Evolutionary conservation across 2,797 vertebrate species (phyloP).

Genomic region (Todus mexicanus): DNA sequence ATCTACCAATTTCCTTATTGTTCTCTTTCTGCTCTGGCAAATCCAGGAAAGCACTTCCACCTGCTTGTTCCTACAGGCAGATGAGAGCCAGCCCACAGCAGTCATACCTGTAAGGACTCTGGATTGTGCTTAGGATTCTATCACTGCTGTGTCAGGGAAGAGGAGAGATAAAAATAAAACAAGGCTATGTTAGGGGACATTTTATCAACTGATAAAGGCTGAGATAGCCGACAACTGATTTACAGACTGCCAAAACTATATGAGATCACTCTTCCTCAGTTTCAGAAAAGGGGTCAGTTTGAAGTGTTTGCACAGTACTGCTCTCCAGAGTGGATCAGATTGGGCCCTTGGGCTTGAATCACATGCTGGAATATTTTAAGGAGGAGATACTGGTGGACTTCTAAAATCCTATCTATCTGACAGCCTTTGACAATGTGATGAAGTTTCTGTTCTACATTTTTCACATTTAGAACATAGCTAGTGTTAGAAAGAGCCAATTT

Average conservation of each 20-base stretch:
- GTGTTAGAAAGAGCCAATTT: not conserved
- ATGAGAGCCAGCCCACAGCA: not conserved
- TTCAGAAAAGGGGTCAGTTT: not conserved
- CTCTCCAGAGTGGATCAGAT: not conserved
- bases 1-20: not conserved
- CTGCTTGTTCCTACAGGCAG: not conserved
- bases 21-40: not conserved
- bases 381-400: not conserved
- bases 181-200: not conserved
- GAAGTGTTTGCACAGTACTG: not conserved
- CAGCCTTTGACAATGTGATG: not conserved
- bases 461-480: not conserved
- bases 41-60: not conserved
- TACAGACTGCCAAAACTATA: not conserved
- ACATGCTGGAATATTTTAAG: not conserved
- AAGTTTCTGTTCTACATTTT: conserved; percentile 3
- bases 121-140: not conserved
- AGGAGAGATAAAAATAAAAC: not conserved
- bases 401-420: not conserved
- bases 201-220: not conserved
- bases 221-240: not conserved
- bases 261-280: not conserved
- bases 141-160: not conserved
- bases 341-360: not conserved
- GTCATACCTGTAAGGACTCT: not conserved